These are phyloP conservation scores for Stenoptilia bipunctidactyla DNA, from an alignment of 2,888 invertebrate genomes.

Conservation along the genomic window DNA sequence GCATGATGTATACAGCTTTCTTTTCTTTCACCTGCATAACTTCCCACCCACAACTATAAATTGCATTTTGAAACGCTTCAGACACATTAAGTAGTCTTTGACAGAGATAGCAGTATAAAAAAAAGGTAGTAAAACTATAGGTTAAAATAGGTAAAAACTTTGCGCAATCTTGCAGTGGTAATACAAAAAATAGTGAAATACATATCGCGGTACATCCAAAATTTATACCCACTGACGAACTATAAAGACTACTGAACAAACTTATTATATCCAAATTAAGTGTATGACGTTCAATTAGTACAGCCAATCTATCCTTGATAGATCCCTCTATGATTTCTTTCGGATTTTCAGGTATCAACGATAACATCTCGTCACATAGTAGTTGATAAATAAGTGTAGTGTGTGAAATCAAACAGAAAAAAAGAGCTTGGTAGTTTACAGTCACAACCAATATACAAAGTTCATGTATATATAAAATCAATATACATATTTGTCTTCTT, in stretches of 20 bases:
- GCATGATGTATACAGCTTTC: conserved; percentile 35
- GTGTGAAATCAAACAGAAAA: conserved; percentile 41
- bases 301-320: conserved; percentile 26
- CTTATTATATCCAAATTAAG: conserved; percentile 28
- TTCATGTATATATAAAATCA: conserved; percentile 31
- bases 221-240: conserved; percentile 43
- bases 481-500: conserved; percentile 33
- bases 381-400: conserved; percentile 41
- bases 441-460: conserved; percentile 26
- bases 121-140: conserved; percentile 44
- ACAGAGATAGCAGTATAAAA: conserved; percentile 48
- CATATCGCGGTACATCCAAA: conserved; percentile 43
- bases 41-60: conserved; percentile 57
- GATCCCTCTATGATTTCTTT: conserved; percentile 17
- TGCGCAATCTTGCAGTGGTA: conserved; percentile 35
- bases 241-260: conserved; percentile 37
- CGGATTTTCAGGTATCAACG: conserved; percentile 23
- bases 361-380: conserved; percentile 35
- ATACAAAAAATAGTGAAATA: conserved; percentile 39
- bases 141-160: conserved; percentile 36
- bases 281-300: conserved; percentile 31
- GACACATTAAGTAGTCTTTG: conserved; percentile 44
- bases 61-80: conserved; percentile 36
- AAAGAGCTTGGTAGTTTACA: conserved; percentile 39
- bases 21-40: conserved; percentile 36